Conservation (phyloP, 2,113 vertebrate genomes). For the Anolis carolinensis region DNA sequence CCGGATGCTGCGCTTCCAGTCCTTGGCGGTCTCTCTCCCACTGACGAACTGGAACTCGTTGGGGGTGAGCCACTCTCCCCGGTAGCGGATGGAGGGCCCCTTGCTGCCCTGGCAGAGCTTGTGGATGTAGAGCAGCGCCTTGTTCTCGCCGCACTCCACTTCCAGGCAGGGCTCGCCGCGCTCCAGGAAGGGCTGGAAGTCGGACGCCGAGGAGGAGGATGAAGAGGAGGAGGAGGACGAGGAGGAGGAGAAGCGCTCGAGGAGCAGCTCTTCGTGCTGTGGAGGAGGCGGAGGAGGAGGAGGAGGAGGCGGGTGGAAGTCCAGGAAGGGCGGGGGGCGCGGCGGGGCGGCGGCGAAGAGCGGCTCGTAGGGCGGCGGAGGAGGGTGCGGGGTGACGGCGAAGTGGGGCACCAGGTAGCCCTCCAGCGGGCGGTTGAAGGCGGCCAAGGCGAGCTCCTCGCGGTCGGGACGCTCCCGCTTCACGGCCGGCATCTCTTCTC, state of each 20-base stretch:
- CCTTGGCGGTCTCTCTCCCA: conserved; percentile 97
- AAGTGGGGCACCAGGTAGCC: conserved; percentile 87
- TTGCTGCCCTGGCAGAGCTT: conserved; percentile 98
- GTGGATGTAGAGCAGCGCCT: conserved; percentile 94
- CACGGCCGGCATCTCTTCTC: conserved; percentile 97
- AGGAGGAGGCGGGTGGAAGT: conserved; percentile 82
- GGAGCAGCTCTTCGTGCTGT: conserved; percentile 88
- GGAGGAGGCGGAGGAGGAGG: conserved; percentile 80
- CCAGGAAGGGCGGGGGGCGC: conserved; percentile 75
- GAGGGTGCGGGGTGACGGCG: conserved; percentile 86
- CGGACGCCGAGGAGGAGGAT: conserved; percentile 89
- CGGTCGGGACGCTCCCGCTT: conserved; percentile 93
- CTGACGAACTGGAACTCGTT: conserved; percentile 99
- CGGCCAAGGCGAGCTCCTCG: conserved; percentile 91
- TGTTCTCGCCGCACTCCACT: conserved; percentile 98
- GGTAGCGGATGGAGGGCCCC: conserved; percentile 95
- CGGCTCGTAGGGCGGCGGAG: conserved; percentile 84
- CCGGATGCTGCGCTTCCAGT: conserved; percentile 97
- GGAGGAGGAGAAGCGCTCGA: conserved; percentile 89
- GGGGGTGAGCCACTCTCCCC: conserved; percentile 96
- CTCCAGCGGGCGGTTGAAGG: conserved; percentile 86
- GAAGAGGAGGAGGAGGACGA: conserved; percentile 80
- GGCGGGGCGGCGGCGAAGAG: conserved; percentile 78
- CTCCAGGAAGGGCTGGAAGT: conserved; percentile 96
- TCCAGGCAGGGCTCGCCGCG: conserved; percentile 97